Conservation (phyloP, 2,797 vertebrate genomes). For the Merluccius polli region DNA sequence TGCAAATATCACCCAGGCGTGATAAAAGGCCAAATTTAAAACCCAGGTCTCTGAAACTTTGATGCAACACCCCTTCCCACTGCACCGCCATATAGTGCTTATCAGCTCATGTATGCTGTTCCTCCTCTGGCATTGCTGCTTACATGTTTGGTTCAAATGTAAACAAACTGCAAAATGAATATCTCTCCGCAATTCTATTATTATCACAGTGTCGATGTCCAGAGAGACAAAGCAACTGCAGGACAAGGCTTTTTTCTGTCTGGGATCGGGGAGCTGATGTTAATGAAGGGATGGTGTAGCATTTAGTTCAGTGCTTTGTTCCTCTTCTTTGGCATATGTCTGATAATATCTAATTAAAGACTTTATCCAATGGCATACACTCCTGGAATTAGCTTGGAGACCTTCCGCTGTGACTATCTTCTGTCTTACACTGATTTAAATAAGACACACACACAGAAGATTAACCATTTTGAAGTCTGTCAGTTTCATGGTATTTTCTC, state of each 20-base stretch:
- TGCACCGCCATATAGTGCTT: not conserved
- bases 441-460: conserved; percentile 13
- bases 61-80: not conserved
- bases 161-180: not conserved
- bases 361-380: conserved; percentile 30
- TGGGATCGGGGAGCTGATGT: conserved; percentile 3
- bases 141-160: too few species aligned
- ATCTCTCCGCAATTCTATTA: not conserved
- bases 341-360: conserved; percentile 45
- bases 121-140: too few species aligned
- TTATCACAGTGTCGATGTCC: not conserved
- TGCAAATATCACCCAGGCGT: not conserved
- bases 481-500: conserved; percentile 32
- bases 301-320: conserved; percentile 47
- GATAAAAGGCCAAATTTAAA: not conserved
- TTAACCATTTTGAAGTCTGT: conserved; percentile 42
- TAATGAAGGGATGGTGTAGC: conserved; percentile 29
- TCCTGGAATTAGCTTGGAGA: conserved; percentile 33
- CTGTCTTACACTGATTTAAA: not conserved
- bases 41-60: too few species aligned
- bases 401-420: conserved; percentile 28
- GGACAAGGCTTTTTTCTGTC: not conserved
- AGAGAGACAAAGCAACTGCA: not conserved
- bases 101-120: not conserved
- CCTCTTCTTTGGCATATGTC: conserved; percentile 23